Evolutionary conservation across 2,797 vertebrate genomes (phyloP).

Genomic region (Pagetopsis macropterus): DNA sequence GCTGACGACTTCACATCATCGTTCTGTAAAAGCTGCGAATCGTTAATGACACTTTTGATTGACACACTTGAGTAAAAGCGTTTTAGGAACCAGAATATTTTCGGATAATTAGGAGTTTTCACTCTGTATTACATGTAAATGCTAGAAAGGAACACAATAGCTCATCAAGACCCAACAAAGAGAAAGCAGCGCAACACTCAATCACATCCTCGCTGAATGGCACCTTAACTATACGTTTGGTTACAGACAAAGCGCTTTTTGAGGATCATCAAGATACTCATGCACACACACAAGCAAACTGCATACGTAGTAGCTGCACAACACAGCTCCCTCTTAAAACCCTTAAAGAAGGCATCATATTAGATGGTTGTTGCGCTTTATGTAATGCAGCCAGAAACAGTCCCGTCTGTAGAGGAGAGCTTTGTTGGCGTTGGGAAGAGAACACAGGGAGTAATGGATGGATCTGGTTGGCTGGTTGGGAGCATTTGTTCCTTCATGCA

Average conservation of each 20-base stretch:
- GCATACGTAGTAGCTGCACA: slow-evolving; percentile 15
- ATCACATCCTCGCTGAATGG: slow-evolving; percentile 32
- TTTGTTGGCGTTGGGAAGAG: slow-evolving; percentile 22
- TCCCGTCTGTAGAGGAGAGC: slow-evolving; percentile 26
- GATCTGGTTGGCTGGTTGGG: slow-evolving; percentile 29
- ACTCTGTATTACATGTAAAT: slow-evolving; percentile 3
- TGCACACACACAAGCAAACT: slow-evolving; percentile 9
- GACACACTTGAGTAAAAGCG: slow-evolving; percentile 26
- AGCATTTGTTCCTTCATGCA: slow-evolving; percentile 69
- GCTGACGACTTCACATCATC: slow-evolving; percentile 3
- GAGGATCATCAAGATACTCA: slow-evolving; percentile 21
- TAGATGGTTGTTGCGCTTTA: slow-evolving; percentile 21
- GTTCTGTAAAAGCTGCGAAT: slow-evolving; percentile 20
- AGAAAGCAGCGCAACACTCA: slow-evolving; percentile 1
- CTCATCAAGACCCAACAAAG: slow-evolving; percentile 36
- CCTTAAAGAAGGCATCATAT: background rate
- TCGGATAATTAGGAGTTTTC: slow-evolving; percentile 16
- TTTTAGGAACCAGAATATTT: background rate
- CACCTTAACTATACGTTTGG: slow-evolving; percentile 37
- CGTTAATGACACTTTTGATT: slow-evolving; percentile 8
- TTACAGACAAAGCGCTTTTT: slow-evolving; percentile 27
- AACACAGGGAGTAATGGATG: slow-evolving; percentile 35
- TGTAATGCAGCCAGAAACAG: slow-evolving; percentile 9
- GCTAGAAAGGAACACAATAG: slow-evolving; percentile 41
- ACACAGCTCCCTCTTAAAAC: slow-evolving; percentile 8